phyloP scores from a whole-genome alignment of 2,888 invertebrate species.

The Heteromyza rotundicornis region DNA sequence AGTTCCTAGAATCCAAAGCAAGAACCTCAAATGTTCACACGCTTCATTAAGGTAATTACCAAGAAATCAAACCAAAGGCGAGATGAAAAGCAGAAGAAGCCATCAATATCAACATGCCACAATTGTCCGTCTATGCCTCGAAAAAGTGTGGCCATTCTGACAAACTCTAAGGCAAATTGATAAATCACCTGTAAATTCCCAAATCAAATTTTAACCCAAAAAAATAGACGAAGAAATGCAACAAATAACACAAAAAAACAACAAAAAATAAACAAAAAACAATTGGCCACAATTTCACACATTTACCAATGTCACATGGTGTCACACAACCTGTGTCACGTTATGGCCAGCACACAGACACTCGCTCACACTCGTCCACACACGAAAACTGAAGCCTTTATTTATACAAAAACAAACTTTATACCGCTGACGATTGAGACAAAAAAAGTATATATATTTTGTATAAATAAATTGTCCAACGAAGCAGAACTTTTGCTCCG shows the following conservation, averaged over 20 bases:
- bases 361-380: neutral
- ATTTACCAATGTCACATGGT: slow-evolving; percentile 30
- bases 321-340: neutral
- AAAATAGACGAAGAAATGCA: neutral
- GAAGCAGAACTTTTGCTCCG: neutral
- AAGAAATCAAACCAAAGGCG: too few species aligned
- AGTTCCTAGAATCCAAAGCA: too few species aligned
- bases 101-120: too few species aligned
- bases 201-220: slow-evolving; percentile 20
- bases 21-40: too few species aligned
- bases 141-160: neutral
- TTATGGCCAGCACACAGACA: neutral
- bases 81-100: too few species aligned
- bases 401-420: slow-evolving; percentile 9
- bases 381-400: slow-evolving; percentile 4
- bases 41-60: too few species aligned
- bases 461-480: neutral
- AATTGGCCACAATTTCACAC: slow-evolving; percentile 41
- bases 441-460: too few species aligned
- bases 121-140: neutral
- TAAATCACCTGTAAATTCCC: slow-evolving; percentile 37
- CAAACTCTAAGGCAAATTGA: slow-evolving; percentile 25
- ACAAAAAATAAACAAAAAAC: slow-evolving; percentile 15
- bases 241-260: neutral
- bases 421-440: neutral